These are phyloP conservation scores for Arctocebus calabarensis DNA, from an alignment of 2,797 vertebrate species.

Conservation along the genomic window DNA sequence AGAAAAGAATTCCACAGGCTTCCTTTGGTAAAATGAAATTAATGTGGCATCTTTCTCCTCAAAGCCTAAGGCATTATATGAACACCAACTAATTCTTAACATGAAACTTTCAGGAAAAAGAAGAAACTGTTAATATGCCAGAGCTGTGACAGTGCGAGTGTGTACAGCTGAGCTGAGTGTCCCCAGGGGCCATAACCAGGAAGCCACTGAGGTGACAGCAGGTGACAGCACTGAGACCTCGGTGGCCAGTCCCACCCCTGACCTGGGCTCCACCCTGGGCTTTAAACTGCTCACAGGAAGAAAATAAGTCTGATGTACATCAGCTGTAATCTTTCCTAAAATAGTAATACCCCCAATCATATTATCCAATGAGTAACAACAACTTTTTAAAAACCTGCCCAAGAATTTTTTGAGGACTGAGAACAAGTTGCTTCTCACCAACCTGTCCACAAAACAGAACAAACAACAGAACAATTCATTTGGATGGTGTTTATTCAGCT, in stretches of 20 bases:
- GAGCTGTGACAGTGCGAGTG: neutral
- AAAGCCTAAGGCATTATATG: slow-evolving; percentile 16
- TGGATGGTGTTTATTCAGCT: neutral
- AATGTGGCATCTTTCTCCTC: neutral
- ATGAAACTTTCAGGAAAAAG: slow-evolving; percentile 2
- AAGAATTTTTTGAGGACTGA: neutral
- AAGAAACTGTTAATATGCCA: neutral
- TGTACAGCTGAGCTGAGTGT: neutral
- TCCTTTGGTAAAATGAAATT: slow-evolving; percentile 8
- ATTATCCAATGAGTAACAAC: neutral
- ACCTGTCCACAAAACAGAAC: neutral
- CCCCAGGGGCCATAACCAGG: neutral
- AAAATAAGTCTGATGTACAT: neutral
- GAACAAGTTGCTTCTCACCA: neutral
- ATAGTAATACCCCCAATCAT: neutral
- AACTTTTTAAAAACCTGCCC: neutral
- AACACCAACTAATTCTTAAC: neutral
- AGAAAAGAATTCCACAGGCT: neutral
- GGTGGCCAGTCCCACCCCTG: neutral
- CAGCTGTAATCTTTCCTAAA: neutral
- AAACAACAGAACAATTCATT: neutral
- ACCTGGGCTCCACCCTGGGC: neutral
- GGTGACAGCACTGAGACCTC: neutral
- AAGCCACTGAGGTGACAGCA: neutral
- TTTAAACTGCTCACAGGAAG: neutral